These are phyloP conservation scores for Amphiduros pacificus DNA, from an alignment of 2,888 invertebrate genomes.

Conservation along the genomic window DNA sequence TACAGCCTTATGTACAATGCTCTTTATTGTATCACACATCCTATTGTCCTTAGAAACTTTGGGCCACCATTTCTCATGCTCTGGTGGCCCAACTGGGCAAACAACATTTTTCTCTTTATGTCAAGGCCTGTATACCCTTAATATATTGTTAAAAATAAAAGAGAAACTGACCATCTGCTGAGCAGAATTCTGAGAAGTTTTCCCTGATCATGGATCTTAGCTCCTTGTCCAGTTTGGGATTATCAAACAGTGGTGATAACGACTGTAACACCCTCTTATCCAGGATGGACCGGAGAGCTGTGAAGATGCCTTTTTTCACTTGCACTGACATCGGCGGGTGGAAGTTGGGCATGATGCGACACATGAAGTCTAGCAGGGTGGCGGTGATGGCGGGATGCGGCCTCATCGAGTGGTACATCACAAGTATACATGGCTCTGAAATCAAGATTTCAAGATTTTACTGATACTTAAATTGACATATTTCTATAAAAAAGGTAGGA, in stretches of 20 bases:
- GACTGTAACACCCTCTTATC: conserved; percentile 89
- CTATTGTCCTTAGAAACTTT: too few relatives aligned
- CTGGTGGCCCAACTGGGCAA: too few relatives aligned
- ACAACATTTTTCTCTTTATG: too few relatives aligned
- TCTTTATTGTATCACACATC: too few relatives aligned
- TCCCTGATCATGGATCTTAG: conserved; percentile 81
- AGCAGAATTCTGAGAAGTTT: conserved; percentile 87
- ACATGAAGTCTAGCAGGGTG: conserved; percentile 86
- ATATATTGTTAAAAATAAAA: too few relatives aligned
- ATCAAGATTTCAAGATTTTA: conserved; percentile 17
- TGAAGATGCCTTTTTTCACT: conserved; percentile 71
- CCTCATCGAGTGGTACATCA: conserved; percentile 91
- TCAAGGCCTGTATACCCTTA: too few relatives aligned
- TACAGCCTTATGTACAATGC: too few relatives aligned
- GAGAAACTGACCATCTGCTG: conserved; percentile 15
- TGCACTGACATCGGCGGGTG: conserved; percentile 78
- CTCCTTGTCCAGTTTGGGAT: conserved; percentile 83
- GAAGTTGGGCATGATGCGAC: conserved; percentile 84
- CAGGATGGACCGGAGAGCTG: conserved; percentile 80
- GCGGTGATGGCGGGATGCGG: conserved; percentile 89
- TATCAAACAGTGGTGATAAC: conserved; percentile 83
- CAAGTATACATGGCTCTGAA: conserved; percentile 84
- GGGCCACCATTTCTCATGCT: too few relatives aligned
- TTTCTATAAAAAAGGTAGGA: too few relatives aligned
- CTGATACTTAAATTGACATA: neutral